phyloP scores from a whole-genome alignment of 1,140 invertebrate species.

The Hestina assimilis region DNA sequence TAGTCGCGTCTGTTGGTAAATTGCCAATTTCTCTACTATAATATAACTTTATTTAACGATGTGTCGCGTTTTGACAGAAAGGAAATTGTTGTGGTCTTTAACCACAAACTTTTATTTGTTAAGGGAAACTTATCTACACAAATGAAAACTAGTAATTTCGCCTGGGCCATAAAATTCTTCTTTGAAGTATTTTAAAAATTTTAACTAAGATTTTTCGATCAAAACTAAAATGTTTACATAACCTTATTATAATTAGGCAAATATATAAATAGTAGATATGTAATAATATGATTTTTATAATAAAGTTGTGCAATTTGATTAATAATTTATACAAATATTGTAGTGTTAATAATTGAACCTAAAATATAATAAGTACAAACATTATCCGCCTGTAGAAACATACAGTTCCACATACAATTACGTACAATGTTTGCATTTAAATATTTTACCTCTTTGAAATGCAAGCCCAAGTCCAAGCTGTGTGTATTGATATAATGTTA shows the following conservation, averaged over 20 bases:
- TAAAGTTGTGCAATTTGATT: too few species aligned
- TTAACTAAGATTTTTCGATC: too few species aligned
- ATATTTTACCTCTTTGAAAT: constrained; percentile 7
- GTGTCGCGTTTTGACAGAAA: neutral
- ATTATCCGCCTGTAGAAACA: neutral
- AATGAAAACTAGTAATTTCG: too few species aligned
- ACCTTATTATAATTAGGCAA: too few species aligned
- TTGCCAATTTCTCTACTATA: constrained; percentile 17
- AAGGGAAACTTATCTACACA: too few species aligned
- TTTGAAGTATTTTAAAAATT: too few species aligned
- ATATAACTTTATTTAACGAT: neutral
- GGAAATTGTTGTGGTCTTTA: constrained; percentile 23
- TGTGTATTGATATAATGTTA: neutral
- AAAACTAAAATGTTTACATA: too few species aligned
- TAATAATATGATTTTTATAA: too few species aligned
- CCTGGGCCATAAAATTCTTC: too few species aligned
- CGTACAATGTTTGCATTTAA: constrained; percentile 36
- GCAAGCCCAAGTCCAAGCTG: neutral
- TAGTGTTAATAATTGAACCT: neutral
- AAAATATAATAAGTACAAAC: neutral
- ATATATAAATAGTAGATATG: too few species aligned
- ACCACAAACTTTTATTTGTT: constrained; percentile 10
- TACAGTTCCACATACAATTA: constrained; percentile 35
- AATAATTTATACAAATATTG: neutral
- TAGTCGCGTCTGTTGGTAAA: neutral